Evolutionary conservation across 2,888 invertebrate genomes (phyloP), one percentile per base, ranked within the genome.

Genomic region (Conus canariensis): DNA sequence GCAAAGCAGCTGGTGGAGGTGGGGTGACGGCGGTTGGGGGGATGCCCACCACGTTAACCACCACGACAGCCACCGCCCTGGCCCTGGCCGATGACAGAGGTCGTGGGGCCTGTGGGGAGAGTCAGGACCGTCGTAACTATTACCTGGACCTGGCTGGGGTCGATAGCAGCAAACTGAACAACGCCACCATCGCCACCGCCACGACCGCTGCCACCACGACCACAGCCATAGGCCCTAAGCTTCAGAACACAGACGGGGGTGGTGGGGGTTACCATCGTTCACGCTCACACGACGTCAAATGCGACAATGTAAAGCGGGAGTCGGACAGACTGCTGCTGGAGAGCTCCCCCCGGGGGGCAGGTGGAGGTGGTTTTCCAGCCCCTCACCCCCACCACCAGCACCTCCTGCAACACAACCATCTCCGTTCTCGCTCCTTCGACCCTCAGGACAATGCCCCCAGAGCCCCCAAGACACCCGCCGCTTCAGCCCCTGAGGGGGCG

Each of bases 71-170:
- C n/a, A 89, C 89, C 19, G 89, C 89, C 8, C 22, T 82, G 58
- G 89, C 89, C 16, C 89, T 89, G 89, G 89, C 89, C 30, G 67
- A 82, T 14, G 86, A 83, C n/a, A 30, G 82, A 45, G 74, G 87
- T 60, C 93, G 92, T 16, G 93, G 94, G 86, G 90, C 90, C 25
- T 92, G 94, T 0, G 94, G 93, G 88, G 95, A 95, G 91, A 93
- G 94, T 85, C 94, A 94, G 91, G 95, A 95, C 89, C 92, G 95
- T n/a, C 90, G 95, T 59, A 95, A 95, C 92, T 96, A 96, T 92
- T 96, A 96, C 92, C 94, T 96, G 67, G 96, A 96, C 92, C 92
- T 96, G 90, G 96, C 96, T 0, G 96, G 96, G 3, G 94, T 96
- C 19, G 96, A 96, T 93, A 95, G 95, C 91, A 95, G 94, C 90